Evolutionary conservation across 2,113 vertebrate genomes (phyloP), one percentile per base, ranked within the genome.

Genomic region (Dasypus novemcinctus): DNA sequence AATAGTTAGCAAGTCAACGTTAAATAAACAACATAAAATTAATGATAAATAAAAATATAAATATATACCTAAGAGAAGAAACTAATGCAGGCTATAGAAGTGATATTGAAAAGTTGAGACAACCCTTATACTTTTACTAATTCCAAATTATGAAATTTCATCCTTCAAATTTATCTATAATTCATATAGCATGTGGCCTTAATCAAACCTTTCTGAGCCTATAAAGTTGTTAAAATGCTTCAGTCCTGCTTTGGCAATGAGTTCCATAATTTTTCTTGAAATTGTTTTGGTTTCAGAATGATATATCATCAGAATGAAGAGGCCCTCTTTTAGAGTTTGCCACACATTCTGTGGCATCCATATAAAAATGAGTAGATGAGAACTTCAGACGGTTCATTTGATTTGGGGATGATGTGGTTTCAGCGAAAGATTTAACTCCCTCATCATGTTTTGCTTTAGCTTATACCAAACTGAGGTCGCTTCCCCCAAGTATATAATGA

Each of bases 41-140:
- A n/a, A 54, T 43, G 15, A 41, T 69, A 88, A 68, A 21, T 72
- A 78, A 61, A 20, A 49, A 29, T 54, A 18, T 52, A 83, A 79
- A 59, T 90, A 89, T 79, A 87, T 36, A 36, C 9, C 81, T 92
- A 69, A 61, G 15, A 82, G 23, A 57, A 96, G 66, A 95, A 93
- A 79, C 21, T 80, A 41, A 80, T 49, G 0, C 1, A 91, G 33
- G 23, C 14, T 79, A 71, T 92, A 85, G 78, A 89, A 87, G 72
- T 93, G 36, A 41, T 86, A 4, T 78, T 92, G 81, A 84, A 88
- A 91, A 94, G 75, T 6, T 46, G 33, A 92, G 46, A 36, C 5
- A 20, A 12, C 36, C 15, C 49, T 85, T 92, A 25, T 76, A 61
- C 33, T 63, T 88, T 83, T 63, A 83, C 90, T 72, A 68, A 1